Evolutionary conservation across 2,888 invertebrate genomes (phyloP).

Genomic region (Aspidiotus rigidus): DNA sequence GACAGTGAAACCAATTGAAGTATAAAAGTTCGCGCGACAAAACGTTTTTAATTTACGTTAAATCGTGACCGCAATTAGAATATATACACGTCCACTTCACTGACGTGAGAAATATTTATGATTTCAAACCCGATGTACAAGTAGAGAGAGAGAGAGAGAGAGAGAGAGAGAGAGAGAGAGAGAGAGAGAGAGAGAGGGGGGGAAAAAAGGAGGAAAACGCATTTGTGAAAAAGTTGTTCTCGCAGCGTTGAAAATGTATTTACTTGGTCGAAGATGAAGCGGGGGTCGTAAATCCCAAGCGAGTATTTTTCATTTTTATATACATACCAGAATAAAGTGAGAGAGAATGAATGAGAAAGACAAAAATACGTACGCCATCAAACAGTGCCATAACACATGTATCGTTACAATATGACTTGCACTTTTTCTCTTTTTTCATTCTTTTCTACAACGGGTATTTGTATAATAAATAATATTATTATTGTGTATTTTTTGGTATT

Average conservation of each 20-base stretch:
- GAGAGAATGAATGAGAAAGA: too few species aligned
- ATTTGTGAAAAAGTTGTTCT: too few species aligned
- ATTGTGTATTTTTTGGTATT: too few species aligned
- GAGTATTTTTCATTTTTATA: constrained; percentile 31
- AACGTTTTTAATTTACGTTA: background rate
- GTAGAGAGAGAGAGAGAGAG: background rate
- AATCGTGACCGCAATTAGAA: background rate
- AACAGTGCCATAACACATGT: constrained; percentile 26
- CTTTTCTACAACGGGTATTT: background rate
- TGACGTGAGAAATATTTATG: too few species aligned
- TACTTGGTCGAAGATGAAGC: too few species aligned
- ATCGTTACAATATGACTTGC: constrained; percentile 23
- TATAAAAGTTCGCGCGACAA: background rate
- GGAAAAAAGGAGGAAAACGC: too few species aligned
- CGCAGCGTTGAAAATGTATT: background rate
- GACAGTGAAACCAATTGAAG: too few species aligned
- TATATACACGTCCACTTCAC: too few species aligned
- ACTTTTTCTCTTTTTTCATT: constrained; percentile 11
- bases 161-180: background rate
- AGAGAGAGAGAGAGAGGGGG: too few species aligned
- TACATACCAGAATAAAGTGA: background rate
- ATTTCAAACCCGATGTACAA: background rate
- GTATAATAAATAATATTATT: too few species aligned
- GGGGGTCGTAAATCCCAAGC: constrained; percentile 18
- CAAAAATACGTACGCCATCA: background rate